Percentiles rank a stretch among this genome's conserved stretches.
Conservation (phyloP, 1,140 invertebrate genomes). For the Laupala kohalensis region DNA sequence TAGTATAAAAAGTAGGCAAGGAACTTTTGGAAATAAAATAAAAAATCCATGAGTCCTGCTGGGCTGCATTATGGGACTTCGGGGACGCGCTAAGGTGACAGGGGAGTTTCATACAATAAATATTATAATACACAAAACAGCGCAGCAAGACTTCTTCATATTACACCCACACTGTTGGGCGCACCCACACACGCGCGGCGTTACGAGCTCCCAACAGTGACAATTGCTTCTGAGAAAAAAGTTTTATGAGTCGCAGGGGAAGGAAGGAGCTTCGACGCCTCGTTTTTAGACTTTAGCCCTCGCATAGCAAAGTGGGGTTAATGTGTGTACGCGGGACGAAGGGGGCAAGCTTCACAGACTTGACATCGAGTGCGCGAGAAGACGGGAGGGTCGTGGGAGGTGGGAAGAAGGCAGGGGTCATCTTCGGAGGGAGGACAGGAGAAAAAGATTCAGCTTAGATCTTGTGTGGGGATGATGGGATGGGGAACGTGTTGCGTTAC, state of each 20-base stretch:
- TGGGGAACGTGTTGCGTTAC: not conserved
- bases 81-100: constrained; percentile 23
- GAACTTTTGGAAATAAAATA: constrained; percentile 27
- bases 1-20: constrained; percentile 25
- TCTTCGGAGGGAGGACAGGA: not conserved
- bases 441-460: too few relatives aligned
- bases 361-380: too few relatives aligned
- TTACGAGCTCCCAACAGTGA: constrained; percentile 23
- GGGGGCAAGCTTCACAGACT: too few relatives aligned
- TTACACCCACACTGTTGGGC: constrained; percentile 1
- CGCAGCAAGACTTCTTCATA: not conserved
- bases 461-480: not conserved
- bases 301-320: constrained; percentile 17
- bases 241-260: constrained; percentile 26
- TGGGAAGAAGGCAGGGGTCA: not conserved
- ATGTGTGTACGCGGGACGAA: not conserved
- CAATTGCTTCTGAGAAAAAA: constrained; percentile 29
- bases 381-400: too few relatives aligned
- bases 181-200: constrained; percentile 12
- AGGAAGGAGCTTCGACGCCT: constrained; percentile 11
- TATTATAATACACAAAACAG: constrained; percentile 26
- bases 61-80: constrained; percentile 21
- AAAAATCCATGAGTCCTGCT: constrained; percentile 23
- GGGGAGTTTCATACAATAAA: constrained; percentile 31
- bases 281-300: constrained; percentile 15